Percentiles rank a stretch among this genome's conserved stretches.
phyloP scores from a whole-genome alignment of 2,113 vertebrate genomes.

The Diadophis punctatus region DNA sequence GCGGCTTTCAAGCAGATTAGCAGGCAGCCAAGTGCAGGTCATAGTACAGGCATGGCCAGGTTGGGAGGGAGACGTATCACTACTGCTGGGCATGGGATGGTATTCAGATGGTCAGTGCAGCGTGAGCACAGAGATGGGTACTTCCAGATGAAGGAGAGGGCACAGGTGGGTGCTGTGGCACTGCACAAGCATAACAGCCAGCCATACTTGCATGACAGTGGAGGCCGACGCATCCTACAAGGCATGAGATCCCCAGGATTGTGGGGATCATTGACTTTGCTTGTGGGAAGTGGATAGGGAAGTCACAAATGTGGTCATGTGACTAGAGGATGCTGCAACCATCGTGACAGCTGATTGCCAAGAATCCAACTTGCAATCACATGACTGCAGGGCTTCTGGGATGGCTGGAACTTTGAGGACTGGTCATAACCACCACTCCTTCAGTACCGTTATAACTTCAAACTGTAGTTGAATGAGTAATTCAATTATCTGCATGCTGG shows the following conservation, averaged over 20 bases:
- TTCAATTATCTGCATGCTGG: background rate
- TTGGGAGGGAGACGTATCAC: background rate
- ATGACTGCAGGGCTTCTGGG: background rate
- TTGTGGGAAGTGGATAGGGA: background rate
- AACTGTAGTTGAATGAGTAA: background rate
- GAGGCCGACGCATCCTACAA: background rate
- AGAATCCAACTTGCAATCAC: background rate
- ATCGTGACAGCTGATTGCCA: background rate
- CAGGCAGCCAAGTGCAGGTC: background rate
- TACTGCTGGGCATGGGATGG: background rate
- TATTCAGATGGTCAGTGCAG: background rate
- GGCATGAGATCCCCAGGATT: background rate
- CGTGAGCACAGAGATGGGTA: background rate
- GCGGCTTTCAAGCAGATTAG: background rate
- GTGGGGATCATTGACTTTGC: background rate
- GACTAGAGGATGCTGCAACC: background rate
- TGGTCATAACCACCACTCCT: background rate
- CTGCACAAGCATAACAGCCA: background rate
- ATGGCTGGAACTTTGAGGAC: background rate
- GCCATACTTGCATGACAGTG: background rate
- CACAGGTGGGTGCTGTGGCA: background rate
- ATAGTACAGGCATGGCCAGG: background rate
- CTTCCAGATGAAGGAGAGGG: background rate
- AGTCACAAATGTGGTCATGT: background rate
- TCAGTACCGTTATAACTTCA: background rate